Evolutionary conservation across 2,888 invertebrate genomes (phyloP), one percentile per base, ranked within the genome.

Genomic region (Parasteatoda lunata): DNA sequence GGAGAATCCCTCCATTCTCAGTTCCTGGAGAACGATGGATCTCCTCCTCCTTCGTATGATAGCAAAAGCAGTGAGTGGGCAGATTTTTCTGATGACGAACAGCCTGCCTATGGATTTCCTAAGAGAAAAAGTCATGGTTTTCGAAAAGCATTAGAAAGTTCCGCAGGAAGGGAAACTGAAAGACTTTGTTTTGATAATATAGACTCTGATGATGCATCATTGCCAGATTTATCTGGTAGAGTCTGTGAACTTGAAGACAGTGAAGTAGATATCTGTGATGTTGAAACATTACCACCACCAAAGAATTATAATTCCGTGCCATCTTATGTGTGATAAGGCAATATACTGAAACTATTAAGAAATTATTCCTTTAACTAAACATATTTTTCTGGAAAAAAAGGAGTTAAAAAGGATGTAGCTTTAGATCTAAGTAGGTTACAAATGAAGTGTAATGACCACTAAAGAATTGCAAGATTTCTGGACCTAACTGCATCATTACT

Each of bases 1-100:
- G 89, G 90, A n/a, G 84, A 85, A 30, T 90, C 90, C 54, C 73
- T 77, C 15, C 77, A 88, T 72, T 73, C 84, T 68, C 93, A 96
- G 91, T 94, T 95, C 91, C 96, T 96, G 93, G 96, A 96, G 84
- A 96, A 97, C 92, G 94, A 95, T 90, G 97, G 96, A 93, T 94
- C 96, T 91, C 96, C 96, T 81, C 77, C 77, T 11, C 83, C 78
- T 47, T 83, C 71, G 9, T 83, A 82, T 79, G 72, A 72, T 8
- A 75, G 73, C 48, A 72, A 52, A 59, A 68, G 64, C n/a, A 49
- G 11, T 72, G 64, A 68, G 51, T 80, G 80, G 84, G 49, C 80
- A 30, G 85, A 85, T 11, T 77, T 78, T 77, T 69, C 88, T 4
- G 87, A 87, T 70, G 88, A 86, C 45, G 89, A 86, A 8, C 80